Percentiles rank a stretch among this genome's conserved stretches.
Conservation (phyloP, 2,113 vertebrate species). For the Chaetura pelagica region DNA sequence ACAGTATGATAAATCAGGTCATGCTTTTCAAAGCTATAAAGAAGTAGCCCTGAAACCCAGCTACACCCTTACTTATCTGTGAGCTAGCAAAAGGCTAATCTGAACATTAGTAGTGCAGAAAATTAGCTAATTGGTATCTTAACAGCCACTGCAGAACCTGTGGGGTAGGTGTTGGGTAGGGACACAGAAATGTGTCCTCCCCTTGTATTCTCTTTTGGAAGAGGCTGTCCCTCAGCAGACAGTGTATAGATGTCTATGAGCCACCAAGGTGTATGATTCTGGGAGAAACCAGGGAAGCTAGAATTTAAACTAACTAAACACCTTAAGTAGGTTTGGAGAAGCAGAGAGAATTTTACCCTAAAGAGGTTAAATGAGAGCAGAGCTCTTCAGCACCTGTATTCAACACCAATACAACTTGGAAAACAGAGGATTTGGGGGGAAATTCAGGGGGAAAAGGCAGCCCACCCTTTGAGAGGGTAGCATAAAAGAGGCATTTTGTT, state of each 20-base stretch:
- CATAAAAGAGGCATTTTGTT: not conserved
- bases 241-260: not conserved
- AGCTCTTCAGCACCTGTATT: not conserved
- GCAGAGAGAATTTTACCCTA: not conserved
- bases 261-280: not conserved
- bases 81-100: not conserved
- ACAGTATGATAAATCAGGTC: not conserved
- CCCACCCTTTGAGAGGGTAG: not conserved
- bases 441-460: not conserved
- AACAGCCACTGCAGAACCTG: not conserved
- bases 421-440: not conserved
- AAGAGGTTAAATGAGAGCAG: not conserved
- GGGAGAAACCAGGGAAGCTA: not conserved
- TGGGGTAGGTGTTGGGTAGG: not conserved
- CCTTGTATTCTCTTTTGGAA: not conserved
- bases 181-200: not conserved
- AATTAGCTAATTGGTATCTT: not conserved
- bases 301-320: not conserved
- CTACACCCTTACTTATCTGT: not conserved
- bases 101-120: not conserved
- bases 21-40: not conserved
- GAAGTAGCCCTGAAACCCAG: slow-evolving; percentile 4
- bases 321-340: not conserved
- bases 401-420: not conserved
- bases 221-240: not conserved